phyloP scores from a whole-genome alignment of 2,113 vertebrate genomes.

The Spea multiplicata region DNA sequence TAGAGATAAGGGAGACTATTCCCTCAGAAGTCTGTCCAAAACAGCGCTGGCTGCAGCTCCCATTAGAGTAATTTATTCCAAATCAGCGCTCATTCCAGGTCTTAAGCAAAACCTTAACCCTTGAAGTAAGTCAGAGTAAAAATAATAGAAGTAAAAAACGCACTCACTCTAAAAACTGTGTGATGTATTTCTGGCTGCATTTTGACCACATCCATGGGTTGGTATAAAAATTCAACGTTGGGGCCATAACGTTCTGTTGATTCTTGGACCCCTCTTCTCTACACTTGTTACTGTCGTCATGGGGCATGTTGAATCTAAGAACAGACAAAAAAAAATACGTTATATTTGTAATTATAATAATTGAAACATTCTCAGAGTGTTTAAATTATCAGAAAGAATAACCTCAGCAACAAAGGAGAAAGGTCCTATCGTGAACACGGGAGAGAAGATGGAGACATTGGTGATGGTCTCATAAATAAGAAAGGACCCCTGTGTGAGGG shows the following conservation, averaged over 20 bases:
- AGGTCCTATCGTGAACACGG: no score
- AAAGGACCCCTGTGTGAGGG: no score
- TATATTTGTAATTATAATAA: background rate
- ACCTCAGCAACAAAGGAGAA: no score
- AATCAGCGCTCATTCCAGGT: background rate
- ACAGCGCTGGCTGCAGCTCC: background rate
- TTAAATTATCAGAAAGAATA: no score
- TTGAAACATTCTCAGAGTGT: no score
- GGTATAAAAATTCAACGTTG: constrained; percentile 93
- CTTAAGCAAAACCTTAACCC: no score
- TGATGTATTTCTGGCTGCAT: constrained; percentile 97
- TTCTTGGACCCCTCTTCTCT: constrained; percentile 91
- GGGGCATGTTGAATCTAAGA: constrained; percentile 96
- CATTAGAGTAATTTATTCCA: background rate
- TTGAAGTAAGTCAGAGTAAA: background rate
- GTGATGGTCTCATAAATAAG: no score
- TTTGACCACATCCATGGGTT: constrained; percentile 99
- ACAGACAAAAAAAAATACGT: constrained; percentile 5
- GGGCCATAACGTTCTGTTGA: constrained; percentile 96
- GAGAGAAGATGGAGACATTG: no score
- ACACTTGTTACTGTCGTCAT: constrained; percentile 96
- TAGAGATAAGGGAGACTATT: background rate
- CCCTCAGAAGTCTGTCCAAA: background rate
- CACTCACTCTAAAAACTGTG: constrained; percentile 97
- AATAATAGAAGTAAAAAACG: background rate